Conservation (phyloP, 2,113 vertebrate genomes). For the Bufo bufo region DNA sequence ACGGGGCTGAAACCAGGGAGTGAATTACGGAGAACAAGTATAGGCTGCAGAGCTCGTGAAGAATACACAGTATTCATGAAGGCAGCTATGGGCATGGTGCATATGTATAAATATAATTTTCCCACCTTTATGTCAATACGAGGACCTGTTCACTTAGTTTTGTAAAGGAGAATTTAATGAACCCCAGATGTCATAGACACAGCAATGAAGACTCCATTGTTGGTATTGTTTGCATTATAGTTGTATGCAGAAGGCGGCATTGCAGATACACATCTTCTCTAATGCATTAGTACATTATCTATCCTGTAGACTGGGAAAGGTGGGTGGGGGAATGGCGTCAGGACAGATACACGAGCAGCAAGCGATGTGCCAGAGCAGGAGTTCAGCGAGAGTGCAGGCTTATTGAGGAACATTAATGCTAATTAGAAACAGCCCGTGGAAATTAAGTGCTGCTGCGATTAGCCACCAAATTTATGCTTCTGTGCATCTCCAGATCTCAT, state of each 20-base stretch:
- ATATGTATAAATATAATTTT: neutral
- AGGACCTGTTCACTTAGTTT: neutral
- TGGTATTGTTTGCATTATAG: neutral
- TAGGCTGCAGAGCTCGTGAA: conserved; percentile 9
- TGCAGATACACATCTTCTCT: neutral
- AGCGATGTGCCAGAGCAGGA: conserved; percentile 55
- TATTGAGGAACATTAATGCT: conserved; percentile 60
- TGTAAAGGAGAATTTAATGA: neutral
- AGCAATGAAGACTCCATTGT: neutral
- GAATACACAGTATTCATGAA: neutral
- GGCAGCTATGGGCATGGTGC: neutral
- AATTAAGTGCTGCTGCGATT: conserved; percentile 59
- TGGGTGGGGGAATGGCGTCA: conserved; percentile 19
- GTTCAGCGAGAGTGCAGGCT: conserved; percentile 58
- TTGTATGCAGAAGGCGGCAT: neutral
- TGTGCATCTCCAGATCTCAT: conserved; percentile 59
- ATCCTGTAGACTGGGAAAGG: conserved; percentile 8
- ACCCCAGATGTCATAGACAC: neutral
- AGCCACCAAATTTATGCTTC: conserved; percentile 59
- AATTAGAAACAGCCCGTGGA: conserved; percentile 59
- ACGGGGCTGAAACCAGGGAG: conserved; percentile 16
- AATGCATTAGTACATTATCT: neutral
- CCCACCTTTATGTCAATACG: neutral
- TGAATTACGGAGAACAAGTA: conserved; percentile 46
- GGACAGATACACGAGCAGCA: conserved; percentile 48